Conservation (phyloP, 2,888 invertebrate species). For the Rhamnusium bicolor region DNA sequence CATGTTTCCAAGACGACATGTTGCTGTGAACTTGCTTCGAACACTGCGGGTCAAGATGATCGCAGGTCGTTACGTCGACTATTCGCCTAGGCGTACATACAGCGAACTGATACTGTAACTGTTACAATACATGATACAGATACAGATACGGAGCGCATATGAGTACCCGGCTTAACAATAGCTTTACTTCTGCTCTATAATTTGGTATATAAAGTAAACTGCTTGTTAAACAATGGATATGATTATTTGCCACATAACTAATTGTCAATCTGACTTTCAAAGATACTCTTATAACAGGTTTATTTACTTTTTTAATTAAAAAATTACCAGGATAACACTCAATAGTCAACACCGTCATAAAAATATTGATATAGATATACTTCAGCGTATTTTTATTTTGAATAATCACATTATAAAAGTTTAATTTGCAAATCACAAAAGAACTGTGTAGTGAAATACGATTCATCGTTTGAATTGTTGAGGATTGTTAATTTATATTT, state of each 20-base stretch:
- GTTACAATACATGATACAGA: no score
- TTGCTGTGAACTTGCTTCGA: no score
- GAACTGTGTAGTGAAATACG: not conserved
- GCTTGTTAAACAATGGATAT: constrained; percentile 58
- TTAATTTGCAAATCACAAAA: not conserved
- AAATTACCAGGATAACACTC: not conserved
- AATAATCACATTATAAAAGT: no score
- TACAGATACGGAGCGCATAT: no score
- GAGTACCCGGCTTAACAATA: constrained; percentile 61
- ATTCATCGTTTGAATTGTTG: not conserved
- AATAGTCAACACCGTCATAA: not conserved
- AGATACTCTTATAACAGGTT: not conserved
- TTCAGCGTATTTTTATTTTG: no score
- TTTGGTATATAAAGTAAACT: constrained; percentile 61
- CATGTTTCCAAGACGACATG: no score
- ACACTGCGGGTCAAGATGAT: no score
- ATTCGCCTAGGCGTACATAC: no score
- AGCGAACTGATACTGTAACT: no score
- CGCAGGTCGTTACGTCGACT: no score
- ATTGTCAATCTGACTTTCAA: not conserved
- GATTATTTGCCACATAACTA: not conserved
- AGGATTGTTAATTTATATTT: not conserved
- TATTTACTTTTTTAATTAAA: not conserved
- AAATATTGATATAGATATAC: no score
- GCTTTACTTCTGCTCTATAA: constrained; percentile 58